Conservation (phyloP, 2,888 invertebrate species). For the Hydriomena furcata region DNA sequence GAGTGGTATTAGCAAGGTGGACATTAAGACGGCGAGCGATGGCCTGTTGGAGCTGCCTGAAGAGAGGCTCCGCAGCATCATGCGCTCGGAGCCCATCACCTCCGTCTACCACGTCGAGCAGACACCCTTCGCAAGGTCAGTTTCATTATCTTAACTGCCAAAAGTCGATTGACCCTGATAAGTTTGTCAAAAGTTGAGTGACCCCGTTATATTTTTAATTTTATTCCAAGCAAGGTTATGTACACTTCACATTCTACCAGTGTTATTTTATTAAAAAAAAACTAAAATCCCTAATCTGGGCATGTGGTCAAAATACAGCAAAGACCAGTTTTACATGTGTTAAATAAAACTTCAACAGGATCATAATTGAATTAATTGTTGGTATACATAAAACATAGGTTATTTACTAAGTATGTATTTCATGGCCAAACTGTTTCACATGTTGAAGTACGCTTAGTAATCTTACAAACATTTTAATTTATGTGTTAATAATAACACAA, state of each 20-base stretch:
- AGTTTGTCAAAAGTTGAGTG: slow-evolving; percentile 34
- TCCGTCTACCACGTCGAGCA: slow-evolving; percentile 91
- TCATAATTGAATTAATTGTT: slow-evolving; percentile 14
- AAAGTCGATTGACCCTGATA: slow-evolving; percentile 36
- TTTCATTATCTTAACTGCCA: slow-evolving; percentile 34
- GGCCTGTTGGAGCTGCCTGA: slow-evolving; percentile 89
- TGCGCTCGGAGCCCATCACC: slow-evolving; percentile 89
- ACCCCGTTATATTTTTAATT: slow-evolving; percentile 30
- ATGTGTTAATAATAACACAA: slow-evolving; percentile 28
- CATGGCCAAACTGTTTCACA: slow-evolving; percentile 14
- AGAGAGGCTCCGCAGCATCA: slow-evolving; percentile 86
- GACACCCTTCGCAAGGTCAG: slow-evolving; percentile 93
- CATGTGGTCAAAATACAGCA: slow-evolving; percentile 6
- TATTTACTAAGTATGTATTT: slow-evolving; percentile 10
- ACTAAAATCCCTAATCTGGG: background rate
- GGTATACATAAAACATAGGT: slow-evolving; percentile 13
- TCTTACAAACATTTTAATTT: slow-evolving; percentile 28
- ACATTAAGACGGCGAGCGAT: slow-evolving; percentile 85
- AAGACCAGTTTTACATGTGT: slow-evolving; percentile 1
- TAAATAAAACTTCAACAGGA: slow-evolving; percentile 10
- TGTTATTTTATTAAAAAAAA: slow-evolving; percentile 1
- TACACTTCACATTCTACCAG: slow-evolving; percentile 13
- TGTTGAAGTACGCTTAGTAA: slow-evolving; percentile 14
- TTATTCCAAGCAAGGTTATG: slow-evolving; percentile 13
- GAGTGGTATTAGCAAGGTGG: slow-evolving; percentile 81